phyloP scores from a whole-genome alignment of 2,797 vertebrate genomes.

The Sebastes minor region DNA sequence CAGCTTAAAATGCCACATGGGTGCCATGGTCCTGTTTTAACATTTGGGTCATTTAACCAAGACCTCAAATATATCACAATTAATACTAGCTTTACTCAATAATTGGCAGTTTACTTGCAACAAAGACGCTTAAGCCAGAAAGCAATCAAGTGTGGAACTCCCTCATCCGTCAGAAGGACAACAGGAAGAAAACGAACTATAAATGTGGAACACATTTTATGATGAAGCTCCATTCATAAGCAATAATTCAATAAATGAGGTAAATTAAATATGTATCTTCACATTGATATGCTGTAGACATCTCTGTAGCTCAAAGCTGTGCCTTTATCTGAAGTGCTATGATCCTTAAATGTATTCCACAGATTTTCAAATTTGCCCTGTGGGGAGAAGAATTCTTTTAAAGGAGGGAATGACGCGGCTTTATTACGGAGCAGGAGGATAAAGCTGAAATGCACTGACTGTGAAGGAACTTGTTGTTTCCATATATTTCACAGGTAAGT shows the following conservation, averaged over 20 bases:
- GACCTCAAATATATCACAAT: not conserved
- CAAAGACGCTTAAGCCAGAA: not conserved
- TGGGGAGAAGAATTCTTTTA: not conserved
- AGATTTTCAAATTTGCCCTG: not conserved
- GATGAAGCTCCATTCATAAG: not conserved
- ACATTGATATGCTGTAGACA: not conserved
- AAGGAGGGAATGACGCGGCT: not conserved
- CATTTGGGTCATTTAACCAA: not conserved
- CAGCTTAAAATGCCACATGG: not conserved
- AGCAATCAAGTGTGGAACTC: not conserved
- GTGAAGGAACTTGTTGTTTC: not conserved
- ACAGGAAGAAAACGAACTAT: not conserved
- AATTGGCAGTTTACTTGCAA: not conserved
- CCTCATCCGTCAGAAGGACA: not conserved
- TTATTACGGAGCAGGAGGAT: not conserved
- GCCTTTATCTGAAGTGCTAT: conserved; percentile 5
- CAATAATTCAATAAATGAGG: not conserved
- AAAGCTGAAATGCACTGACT: not conserved
- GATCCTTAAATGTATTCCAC: conserved; percentile 5
- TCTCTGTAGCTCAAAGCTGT: not conserved
- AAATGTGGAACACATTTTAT: not conserved
- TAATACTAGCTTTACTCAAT: not conserved
- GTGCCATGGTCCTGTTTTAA: not conserved
- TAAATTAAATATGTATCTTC: conserved; percentile 10
- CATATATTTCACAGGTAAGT: not conserved